Base-by-base conservation (phyloP, 1,140 invertebrate species). In the Drosophila aff. region DNA sequence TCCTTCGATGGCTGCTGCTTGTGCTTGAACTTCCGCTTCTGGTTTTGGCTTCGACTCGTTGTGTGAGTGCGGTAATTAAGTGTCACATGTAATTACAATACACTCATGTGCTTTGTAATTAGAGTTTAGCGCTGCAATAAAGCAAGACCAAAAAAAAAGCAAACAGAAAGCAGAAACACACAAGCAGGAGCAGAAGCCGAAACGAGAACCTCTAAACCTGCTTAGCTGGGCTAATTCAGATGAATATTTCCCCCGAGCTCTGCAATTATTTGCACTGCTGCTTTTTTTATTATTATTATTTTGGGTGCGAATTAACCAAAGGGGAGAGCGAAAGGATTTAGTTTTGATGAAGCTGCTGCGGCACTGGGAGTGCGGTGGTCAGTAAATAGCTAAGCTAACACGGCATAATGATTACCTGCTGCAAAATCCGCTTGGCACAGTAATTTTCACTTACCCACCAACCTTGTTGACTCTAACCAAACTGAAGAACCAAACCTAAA, bases 51-150 rank as follows among this genome's bases (percentile, higher is more conserved):
- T 47, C 21, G 60, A 63, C 69, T 71, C 52, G 81, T 80, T 65
- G 63, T 75, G 73, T 79, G 74, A 89, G 77, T 90, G 85, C 69
- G 69, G 84, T 89, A 89, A 89, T 89, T 89, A 89, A 89, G 85
- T 89, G 85, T 89, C 85, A 89, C 85, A 90, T 85, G 85, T 89
- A 89, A 89, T 89, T 89, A 90, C 86, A 89, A 89, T 90, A 89
- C 85, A 89, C 85, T 89, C 89, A 89, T 86, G 82, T 82, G 85
- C 81, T 89, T 84, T 90, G 81, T 90, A 90, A 89, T 89, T 87
- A 84, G 84, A 87, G 76, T 89, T 87, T 81, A 86, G 84, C 83
- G 61, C 53, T 75, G 85, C 78, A 80, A 78, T 65, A 66, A 65
- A 68, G 26, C 63, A 71, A 26, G 67, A 53, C 3, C 15, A 38